Conservation (phyloP, 2,888 invertebrate species). For the Drosophila hamatofila region DNA sequence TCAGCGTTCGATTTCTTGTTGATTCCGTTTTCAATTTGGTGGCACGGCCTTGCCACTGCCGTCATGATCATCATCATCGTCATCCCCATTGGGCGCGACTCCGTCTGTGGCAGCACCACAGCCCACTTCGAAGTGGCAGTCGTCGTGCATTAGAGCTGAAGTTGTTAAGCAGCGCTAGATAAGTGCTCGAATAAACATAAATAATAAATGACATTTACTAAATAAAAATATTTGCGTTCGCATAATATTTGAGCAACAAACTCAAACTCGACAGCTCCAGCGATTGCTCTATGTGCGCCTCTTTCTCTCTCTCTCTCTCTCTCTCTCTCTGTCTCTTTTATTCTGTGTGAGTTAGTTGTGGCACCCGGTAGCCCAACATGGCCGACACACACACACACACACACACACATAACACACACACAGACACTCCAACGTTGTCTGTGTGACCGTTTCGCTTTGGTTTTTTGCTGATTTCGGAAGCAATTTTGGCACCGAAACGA, state of each 20-base stretch:
- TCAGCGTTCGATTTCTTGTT: constrained; percentile 74
- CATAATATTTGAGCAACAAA: constrained; percentile 84
- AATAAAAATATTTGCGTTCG: constrained; percentile 84
- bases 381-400: constrained; percentile 52
- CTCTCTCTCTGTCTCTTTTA: constrained; percentile 6
- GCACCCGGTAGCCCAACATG: constrained; percentile 59
- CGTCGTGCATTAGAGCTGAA: constrained; percentile 74
- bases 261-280: constrained; percentile 74
- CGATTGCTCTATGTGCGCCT: constrained; percentile 71
- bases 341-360: constrained; percentile 52
- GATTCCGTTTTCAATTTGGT: constrained; percentile 76
- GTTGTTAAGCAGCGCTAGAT: constrained; percentile 83
- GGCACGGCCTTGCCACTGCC: constrained; percentile 62
- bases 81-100: neutral
- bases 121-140: constrained; percentile 37
- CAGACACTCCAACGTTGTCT: constrained; percentile 37
- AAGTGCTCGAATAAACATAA: constrained; percentile 84
- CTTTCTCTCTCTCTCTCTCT: constrained; percentile 33
- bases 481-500: constrained; percentile 76
- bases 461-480: constrained; percentile 77
- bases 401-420: constrained; percentile 25
- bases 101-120: constrained; percentile 10
- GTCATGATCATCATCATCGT: constrained; percentile 31
- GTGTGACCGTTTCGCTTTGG: constrained; percentile 54
- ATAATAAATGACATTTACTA: constrained; percentile 84